Evolutionary conservation across 2,888 invertebrate species (phyloP), one percentile per base, ranked within the genome.

Genomic region (Aspidiotus rigidus): DNA sequence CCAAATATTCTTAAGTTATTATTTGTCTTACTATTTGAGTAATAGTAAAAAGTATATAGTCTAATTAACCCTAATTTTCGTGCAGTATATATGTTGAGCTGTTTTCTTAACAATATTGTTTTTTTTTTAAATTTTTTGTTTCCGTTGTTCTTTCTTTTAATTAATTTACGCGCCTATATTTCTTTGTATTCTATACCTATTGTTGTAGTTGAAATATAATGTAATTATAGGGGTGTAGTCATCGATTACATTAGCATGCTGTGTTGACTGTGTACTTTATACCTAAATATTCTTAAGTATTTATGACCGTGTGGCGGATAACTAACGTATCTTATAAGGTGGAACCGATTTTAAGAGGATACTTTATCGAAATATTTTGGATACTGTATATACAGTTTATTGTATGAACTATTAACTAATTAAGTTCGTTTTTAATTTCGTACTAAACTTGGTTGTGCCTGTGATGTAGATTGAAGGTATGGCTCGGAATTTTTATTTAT

Each of bases 71-170:
- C 2, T 49, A 13, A 49, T 49, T 49, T 5, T 55, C 56, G 56
- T 55, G 3, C 17, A n/a, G 17, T n/a, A 16, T 15, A 17, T 59
- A 60, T 44, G 67, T 67, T 67, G 15, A 67, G 59, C 59, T 59
- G 59, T 67, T 57, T 42, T 59, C 60, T 60, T 60, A 67, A 60
- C 60, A 67, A 67, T 17, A 10, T 28, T 28, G 42, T 66, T 60
- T 67, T 39, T 59, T 67, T 66, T n/a, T 41, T 15, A n/a, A n/a
- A n/a, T n/a, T 42, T n/a, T 67, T 28, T 39, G 16, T 56, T 17
- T 59, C 59, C 39, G 9, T 55, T 17, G 9, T 56, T 64, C 44
- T 64, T 16, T 56, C 64, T 3, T 63, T 28, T 28, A 28, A 28
- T 28, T 28, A 28, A 66, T 17, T 2, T 49, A 49, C 49, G 49